Evolutionary conservation across 1,140 invertebrate species (phyloP).

Genomic region (Hypothenemus hampei): DNA sequence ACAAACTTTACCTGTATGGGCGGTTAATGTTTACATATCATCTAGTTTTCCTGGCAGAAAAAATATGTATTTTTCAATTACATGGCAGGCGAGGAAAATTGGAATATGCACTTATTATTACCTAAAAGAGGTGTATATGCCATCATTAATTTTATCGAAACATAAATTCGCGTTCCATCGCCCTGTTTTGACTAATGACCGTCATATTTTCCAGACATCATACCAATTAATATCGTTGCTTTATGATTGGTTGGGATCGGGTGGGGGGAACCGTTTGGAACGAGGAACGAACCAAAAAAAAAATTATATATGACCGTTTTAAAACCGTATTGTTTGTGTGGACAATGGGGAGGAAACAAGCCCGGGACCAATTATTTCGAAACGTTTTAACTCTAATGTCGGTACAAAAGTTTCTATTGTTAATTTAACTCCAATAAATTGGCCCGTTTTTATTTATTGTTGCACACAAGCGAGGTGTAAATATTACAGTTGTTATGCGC

Average conservation of each 20-base stretch:
- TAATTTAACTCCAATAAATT: slow-evolving; percentile 23
- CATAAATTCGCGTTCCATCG: neutral
- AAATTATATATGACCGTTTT: slow-evolving; percentile 15
- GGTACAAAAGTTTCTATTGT: slow-evolving; percentile 23
- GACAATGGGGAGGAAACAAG: slow-evolving; percentile 13
- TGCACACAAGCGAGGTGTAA: slow-evolving; percentile 17
- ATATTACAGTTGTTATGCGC: slow-evolving; percentile 24
- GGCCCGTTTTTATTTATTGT: slow-evolving; percentile 20
- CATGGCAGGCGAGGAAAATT: no score
- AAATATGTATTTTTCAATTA: no score
- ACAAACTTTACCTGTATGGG: no score
- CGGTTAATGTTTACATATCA: no score
- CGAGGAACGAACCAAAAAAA: slow-evolving; percentile 2
- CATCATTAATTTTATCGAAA: no score
- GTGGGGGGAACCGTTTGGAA: neutral
- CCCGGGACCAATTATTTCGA: slow-evolving; percentile 14
- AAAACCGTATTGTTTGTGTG: slow-evolving; percentile 17
- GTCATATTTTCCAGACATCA: slow-evolving; percentile 2
- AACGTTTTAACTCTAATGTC: slow-evolving; percentile 24
- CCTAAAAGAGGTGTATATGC: no score
- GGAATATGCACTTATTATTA: no score
- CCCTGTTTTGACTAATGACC: slow-evolving; percentile 3
- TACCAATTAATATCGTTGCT: slow-evolving; percentile 5
- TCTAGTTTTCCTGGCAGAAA: no score
- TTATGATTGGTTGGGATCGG: slow-evolving; percentile 1